phyloP scores from a whole-genome alignment of 2,113 vertebrate species.

The Gadus macrocephalus region DNA sequence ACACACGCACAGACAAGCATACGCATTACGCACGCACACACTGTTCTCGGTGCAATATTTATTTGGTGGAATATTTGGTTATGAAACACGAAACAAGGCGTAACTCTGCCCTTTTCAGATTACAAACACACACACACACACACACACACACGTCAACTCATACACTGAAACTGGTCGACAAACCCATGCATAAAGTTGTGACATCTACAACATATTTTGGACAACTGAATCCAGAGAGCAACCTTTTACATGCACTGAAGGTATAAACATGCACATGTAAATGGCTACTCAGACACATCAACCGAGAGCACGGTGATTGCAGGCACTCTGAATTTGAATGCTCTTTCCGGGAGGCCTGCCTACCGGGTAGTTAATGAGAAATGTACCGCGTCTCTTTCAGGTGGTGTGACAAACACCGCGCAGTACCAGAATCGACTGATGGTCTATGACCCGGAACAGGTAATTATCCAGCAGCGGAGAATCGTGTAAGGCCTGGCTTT shows the following conservation, averaged over 20 bases:
- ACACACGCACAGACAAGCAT: neutral
- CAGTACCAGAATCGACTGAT: conserved; percentile 97
- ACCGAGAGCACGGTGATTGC: neutral
- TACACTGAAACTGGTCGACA: too few species aligned
- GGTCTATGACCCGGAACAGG: conserved; percentile 95
- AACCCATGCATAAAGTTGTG: too few species aligned
- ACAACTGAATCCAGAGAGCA: too few species aligned
- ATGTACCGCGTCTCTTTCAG: conserved; percentile 66
- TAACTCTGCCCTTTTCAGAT: too few species aligned
- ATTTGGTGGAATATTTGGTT: too few species aligned
- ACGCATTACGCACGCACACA: neutral
- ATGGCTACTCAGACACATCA: neutral
- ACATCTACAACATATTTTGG: too few species aligned
- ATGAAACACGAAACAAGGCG: too few species aligned
- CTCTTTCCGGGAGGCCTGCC: neutral
- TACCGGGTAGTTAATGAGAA: neutral
- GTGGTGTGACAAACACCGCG: conserved; percentile 96
- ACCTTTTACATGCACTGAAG: too few species aligned
- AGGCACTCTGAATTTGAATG: neutral
- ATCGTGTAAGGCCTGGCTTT: neutral
- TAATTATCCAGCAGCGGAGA: conserved; percentile 43
- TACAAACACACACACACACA: neutral
- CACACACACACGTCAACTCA: neutral
- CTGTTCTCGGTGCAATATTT: neutral
- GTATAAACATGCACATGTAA: neutral